Percentiles rank a stretch among this genome's conserved stretches.
Conservation (phyloP, 2,888 invertebrate genomes). For the Heteromurus nitidus region DNA sequence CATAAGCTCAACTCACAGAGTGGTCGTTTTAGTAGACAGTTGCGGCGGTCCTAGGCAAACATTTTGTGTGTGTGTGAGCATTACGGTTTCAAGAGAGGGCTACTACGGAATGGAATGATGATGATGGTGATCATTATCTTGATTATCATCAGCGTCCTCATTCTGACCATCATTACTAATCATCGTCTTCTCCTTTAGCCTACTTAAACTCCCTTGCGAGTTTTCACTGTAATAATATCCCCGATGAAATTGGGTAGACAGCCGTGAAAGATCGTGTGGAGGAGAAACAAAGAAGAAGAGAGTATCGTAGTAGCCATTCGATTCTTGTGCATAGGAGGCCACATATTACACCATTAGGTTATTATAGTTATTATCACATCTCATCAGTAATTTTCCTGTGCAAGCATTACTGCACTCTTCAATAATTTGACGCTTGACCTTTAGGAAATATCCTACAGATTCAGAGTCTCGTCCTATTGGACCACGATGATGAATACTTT, state of each 20-base stretch:
- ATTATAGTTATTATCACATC: constrained; percentile 39
- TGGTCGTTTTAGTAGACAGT: not conserved
- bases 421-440: not conserved
- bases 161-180: constrained; percentile 24
- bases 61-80: constrained; percentile 27
- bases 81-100: constrained; percentile 16
- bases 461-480: too few relatives aligned
- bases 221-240: constrained; percentile 20
- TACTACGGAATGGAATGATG: constrained; percentile 37
- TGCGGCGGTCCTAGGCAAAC: constrained; percentile 6
- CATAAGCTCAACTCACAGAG: too few relatives aligned
- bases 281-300: constrained; percentile 3
- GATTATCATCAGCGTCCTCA: not conserved
- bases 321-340: not conserved
- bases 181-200: constrained; percentile 17
- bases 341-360: constrained; percentile 5
- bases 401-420: too few relatives aligned
- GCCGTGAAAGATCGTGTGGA: not conserved
- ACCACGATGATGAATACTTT: too few relatives aligned
- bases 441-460: too few relatives aligned
- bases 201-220: not conserved
- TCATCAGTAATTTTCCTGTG: constrained; percentile 18
- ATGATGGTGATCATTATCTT: constrained; percentile 31
- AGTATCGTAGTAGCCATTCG: not conserved
- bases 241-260: constrained; percentile 25